phyloP scores from a whole-genome alignment of 2,888 invertebrate species.

The Drosophila stalkeri region DNA sequence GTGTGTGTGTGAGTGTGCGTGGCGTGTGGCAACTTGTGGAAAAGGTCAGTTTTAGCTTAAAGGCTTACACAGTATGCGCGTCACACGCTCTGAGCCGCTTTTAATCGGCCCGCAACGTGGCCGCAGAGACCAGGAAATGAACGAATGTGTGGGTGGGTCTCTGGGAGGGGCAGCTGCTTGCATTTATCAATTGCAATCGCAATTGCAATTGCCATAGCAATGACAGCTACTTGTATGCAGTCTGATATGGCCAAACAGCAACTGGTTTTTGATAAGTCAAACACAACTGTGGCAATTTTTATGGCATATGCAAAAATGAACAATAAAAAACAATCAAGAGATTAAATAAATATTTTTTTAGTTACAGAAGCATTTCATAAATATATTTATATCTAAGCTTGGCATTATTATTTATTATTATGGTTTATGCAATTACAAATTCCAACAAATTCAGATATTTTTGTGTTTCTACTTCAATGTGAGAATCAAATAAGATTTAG shows the following conservation, averaged over 20 bases:
- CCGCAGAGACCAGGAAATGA: conserved; percentile 28
- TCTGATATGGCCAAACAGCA: conserved; percentile 41
- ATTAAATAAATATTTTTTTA: conserved; percentile 5
- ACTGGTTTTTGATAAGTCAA: conserved; percentile 45
- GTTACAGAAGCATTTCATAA: conserved; percentile 5
- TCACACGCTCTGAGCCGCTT: conserved; percentile 53
- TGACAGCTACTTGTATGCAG: neutral
- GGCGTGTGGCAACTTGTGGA: conserved; percentile 43
- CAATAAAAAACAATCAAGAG: neutral
- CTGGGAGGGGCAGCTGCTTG: conserved; percentile 2
- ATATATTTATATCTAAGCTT: neutral
- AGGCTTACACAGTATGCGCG: conserved; percentile 57
- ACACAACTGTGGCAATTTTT: conserved; percentile 53
- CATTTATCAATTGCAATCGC: conserved; percentile 34
- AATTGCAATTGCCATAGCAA: conserved; percentile 20
- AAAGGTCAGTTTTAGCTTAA: conserved; percentile 71
- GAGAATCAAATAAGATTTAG: neutral
- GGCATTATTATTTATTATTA: neutral
- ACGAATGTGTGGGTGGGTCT: neutral
- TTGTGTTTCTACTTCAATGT: neutral
- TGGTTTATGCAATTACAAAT: too few relatives aligned
- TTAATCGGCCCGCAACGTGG: conserved; percentile 53
- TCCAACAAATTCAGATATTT: rapidly evolving
- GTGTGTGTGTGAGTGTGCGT: conserved; percentile 11
- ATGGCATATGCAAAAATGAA: conserved; percentile 11